Percentiles rank a stretch among this genome's conserved stretches.
Conservation (phyloP, 2,888 invertebrate genomes). For the Gnatocerus cornutus region DNA sequence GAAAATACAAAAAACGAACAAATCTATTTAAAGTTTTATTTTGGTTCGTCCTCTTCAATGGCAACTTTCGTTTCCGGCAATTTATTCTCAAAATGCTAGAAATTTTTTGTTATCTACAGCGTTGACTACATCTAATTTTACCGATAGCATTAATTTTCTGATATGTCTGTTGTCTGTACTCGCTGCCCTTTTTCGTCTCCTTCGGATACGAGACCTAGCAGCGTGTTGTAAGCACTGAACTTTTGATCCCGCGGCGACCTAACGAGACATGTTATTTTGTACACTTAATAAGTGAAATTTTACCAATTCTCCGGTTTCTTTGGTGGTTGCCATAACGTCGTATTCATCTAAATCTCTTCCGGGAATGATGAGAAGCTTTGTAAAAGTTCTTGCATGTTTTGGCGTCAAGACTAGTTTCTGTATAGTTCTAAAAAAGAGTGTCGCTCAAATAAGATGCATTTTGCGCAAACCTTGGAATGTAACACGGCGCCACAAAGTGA, state of each 20-base stretch:
- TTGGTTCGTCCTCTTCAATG: too few species aligned
- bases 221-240: not conserved
- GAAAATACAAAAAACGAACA: not conserved
- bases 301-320: too few species aligned
- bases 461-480: conserved; percentile 69
- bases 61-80: too few species aligned
- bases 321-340: not conserved
- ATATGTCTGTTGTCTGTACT: not conserved
- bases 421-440: not conserved
- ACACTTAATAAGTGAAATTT: too few species aligned
- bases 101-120: too few species aligned
- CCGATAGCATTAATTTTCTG: not conserved
- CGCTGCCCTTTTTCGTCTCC: not conserved
- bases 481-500: conserved; percentile 74
- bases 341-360: not conserved
- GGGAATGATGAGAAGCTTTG: not conserved
- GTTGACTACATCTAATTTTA: not conserved
- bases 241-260: not conserved
- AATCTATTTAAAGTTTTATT: not conserved
- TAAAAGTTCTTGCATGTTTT: too few species aligned
- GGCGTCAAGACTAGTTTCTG: not conserved
- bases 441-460: not conserved
- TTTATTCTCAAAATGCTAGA: too few species aligned
- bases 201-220: not conserved
- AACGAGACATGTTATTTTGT: too few species aligned